Percentiles rank a stretch among this genome's conserved stretches.
These are phyloP conservation scores for Octonoba sinensis DNA, from an alignment of 2,888 invertebrate genomes.

Conservation along the genomic window DNA sequence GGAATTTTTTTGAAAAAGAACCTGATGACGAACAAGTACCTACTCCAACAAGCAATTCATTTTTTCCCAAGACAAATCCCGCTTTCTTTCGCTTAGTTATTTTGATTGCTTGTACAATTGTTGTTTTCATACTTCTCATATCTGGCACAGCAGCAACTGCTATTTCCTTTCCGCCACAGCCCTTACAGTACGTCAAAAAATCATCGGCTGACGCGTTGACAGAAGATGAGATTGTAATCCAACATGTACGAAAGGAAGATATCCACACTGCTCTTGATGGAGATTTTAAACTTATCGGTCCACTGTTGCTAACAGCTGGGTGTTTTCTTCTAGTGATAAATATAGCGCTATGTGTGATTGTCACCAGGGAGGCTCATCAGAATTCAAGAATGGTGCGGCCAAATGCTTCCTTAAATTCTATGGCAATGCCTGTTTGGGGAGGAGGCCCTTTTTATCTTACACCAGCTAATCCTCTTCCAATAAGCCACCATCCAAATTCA, in stretches of 20 bases:
- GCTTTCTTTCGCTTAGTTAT: slow-evolving; percentile 31
- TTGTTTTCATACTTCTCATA: slow-evolving; percentile 44
- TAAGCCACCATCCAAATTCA: background rate
- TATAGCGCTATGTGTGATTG: slow-evolving; percentile 21
- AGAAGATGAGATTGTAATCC: background rate
- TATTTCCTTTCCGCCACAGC: slow-evolving; percentile 48
- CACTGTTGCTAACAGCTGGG: slow-evolving; percentile 42
- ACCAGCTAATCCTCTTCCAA: slow-evolving; percentile 13
- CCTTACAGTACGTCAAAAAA: background rate
- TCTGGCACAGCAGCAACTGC: slow-evolving; percentile 54
- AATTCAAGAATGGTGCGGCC: background rate
- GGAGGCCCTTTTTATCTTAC: slow-evolving; percentile 53
- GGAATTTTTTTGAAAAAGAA: slow-evolving; percentile 32
- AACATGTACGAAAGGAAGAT: background rate
- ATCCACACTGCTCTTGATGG: slow-evolving; percentile 40
- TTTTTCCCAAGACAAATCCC: background rate
- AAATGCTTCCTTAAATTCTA: background rate
- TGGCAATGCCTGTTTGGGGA: background rate
- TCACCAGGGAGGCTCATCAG: slow-evolving; percentile 38
- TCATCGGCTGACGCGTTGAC: background rate
- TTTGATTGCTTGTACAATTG: slow-evolving; percentile 21
- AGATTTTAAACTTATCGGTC: slow-evolving; percentile 47
- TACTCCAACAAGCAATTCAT: slow-evolving; percentile 1
- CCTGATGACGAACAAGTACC: slow-evolving; percentile 20
- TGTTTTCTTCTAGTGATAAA: slow-evolving; percentile 34